Conservation (phyloP, 35 echinoderm and acorn worm genomes). For the Eucidaris tribuloides region DNA sequence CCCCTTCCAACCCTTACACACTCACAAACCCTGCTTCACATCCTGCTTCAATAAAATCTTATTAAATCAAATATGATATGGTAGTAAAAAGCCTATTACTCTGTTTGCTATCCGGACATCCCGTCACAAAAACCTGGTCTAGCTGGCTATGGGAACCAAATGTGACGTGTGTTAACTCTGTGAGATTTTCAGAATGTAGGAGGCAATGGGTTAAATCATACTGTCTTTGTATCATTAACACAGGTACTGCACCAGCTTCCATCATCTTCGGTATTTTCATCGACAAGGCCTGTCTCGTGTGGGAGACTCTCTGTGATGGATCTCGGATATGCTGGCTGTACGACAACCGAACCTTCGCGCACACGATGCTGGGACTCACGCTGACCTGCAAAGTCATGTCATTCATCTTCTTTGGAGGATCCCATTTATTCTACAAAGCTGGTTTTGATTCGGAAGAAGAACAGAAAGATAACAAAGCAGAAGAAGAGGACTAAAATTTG, state of each 20-base stretch:
- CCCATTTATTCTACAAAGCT: not conserved
- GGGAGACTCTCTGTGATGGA: slow-evolving; percentile 10
- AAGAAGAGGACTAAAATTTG: not conserved
- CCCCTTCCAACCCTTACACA: no score
- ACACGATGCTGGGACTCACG: not conserved
- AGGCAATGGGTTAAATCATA: no score
- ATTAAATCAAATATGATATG: no score
- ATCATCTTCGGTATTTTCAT: slow-evolving; percentile 19
- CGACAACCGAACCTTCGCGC: slow-evolving; percentile 20
- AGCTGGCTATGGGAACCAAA: no score
- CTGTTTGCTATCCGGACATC: no score
- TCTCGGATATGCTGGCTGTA: slow-evolving; percentile 28
- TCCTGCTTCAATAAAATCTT: no score
- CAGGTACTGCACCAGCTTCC: slow-evolving; percentile 14
- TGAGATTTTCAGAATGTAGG: no score
- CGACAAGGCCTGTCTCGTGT: slow-evolving; percentile 20
- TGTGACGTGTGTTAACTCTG: no score
- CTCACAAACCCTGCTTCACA: no score
- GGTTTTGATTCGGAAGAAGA: not conserved
- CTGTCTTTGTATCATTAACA: no score
- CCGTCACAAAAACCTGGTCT: no score
- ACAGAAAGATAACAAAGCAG: not conserved
- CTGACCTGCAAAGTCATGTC: not conserved
- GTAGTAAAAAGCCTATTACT: no score
- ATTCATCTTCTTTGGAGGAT: not conserved